These are phyloP conservation scores for Lasioglossum malachurum DNA, from an alignment of 2,888 invertebrate species.

Conservation along the genomic window DNA sequence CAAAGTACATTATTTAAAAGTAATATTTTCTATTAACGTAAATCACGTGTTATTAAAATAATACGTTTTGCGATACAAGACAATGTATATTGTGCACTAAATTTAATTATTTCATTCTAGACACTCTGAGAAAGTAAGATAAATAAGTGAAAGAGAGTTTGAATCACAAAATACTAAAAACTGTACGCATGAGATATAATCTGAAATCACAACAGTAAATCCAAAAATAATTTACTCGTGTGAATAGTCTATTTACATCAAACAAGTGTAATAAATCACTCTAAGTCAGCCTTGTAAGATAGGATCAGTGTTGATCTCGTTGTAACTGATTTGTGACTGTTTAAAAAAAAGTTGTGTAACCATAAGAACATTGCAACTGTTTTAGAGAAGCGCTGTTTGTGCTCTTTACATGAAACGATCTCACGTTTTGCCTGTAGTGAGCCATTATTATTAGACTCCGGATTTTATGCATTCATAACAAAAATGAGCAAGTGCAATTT, in stretches of 20 bases:
- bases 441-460: too few species aligned
- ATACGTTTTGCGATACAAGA: not conserved
- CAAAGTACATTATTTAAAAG: not conserved
- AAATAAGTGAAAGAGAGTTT: not conserved
- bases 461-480: too few species aligned
- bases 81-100: too few species aligned
- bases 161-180: not conserved
- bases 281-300: not conserved
- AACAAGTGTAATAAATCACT: not conserved
- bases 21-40: not conserved
- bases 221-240: not conserved
- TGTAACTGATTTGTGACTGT: not conserved
- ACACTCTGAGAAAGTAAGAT: not conserved
- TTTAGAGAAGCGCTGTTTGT: not conserved
- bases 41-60: not conserved
- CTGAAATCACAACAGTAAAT: not conserved
- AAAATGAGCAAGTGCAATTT: too few species aligned
- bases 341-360: not conserved
- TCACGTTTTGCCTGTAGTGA: not conserved
- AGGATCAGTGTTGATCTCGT: not conserved
- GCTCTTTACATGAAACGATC: not conserved
- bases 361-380: not conserved
- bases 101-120: not conserved
- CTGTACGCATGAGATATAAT: not conserved
- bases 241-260: not conserved